These are phyloP conservation scores for Corynorhinus townsendii DNA, from an alignment of 2,113 vertebrate genomes.

Conservation along the genomic window DNA sequence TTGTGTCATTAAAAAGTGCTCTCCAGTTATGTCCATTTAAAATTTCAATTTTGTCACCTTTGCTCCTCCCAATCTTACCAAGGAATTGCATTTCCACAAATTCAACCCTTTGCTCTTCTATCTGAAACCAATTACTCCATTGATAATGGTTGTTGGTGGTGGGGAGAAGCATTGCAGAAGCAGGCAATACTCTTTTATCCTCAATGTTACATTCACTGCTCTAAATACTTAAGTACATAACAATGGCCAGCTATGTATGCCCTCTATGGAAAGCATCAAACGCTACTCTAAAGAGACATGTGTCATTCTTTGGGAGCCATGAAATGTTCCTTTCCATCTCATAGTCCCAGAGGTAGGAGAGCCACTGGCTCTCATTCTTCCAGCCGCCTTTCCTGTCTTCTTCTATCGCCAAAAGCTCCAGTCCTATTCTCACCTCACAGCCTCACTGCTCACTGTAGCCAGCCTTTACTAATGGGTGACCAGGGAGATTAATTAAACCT, in stretches of 20 bases:
- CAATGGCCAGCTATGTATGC: not conserved
- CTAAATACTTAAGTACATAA: not conserved
- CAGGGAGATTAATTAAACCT: not conserved
- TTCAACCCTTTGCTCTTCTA: not conserved
- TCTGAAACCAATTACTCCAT: not conserved
- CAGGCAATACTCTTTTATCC: not conserved
- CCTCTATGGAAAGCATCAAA: not conserved
- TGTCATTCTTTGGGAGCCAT: not conserved
- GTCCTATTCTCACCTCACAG: not conserved
- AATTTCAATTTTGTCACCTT: slow-evolving; percentile 34
- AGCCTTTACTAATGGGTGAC: not conserved
- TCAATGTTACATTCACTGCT: not conserved
- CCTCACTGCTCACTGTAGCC: not conserved
- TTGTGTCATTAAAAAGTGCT: slow-evolving; percentile 44
- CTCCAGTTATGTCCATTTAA: slow-evolving; percentile 13
- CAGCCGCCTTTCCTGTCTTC: not conserved
- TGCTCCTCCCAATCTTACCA: not conserved
- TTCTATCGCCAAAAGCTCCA: not conserved
- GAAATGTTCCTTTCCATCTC: not conserved
- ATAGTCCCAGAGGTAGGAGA: not conserved
- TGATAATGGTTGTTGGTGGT: not conserved
- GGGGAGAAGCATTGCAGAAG: not conserved
- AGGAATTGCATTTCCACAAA: not conserved
- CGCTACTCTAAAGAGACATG: not conserved
- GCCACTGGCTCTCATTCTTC: not conserved